Conservation (phyloP, 2,888 invertebrate species). For the Campopleginae sp. region DNA sequence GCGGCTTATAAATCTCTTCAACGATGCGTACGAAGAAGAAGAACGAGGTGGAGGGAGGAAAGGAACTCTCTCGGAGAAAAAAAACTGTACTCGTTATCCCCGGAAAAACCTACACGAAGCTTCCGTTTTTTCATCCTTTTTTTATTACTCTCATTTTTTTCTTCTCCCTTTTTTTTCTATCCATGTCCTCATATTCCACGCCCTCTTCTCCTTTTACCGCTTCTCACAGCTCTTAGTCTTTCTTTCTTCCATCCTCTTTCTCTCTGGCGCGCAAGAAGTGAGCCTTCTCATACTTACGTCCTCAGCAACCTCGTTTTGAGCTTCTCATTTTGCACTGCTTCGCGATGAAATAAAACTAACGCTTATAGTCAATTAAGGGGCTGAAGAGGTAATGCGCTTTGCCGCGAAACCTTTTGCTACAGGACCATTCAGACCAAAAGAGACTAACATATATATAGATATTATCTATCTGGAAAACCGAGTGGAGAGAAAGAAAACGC, state of each 20-base stretch:
- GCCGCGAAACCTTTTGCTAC: constrained; percentile 67
- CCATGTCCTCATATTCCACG: constrained; percentile 47
- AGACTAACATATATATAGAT: constrained; percentile 26
- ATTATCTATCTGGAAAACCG: neutral
- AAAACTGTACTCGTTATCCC: constrained; percentile 67
- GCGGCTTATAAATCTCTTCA: constrained; percentile 74
- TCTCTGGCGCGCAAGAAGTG: constrained; percentile 23
- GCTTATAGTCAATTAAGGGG: constrained; percentile 80
- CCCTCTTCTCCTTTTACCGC: constrained; percentile 46
- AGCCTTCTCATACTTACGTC: constrained; percentile 49
- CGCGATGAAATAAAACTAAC: constrained; percentile 76
- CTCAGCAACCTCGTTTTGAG: constrained; percentile 43
- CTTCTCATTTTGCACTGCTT: constrained; percentile 57
- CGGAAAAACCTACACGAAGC: constrained; percentile 53
- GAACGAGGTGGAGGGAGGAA: constrained; percentile 13
- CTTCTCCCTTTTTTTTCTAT: constrained; percentile 37
- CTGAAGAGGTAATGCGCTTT: constrained; percentile 75
- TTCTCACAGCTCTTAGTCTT: constrained; percentile 33
- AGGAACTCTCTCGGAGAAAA: constrained; percentile 48
- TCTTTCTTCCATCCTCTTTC: constrained; percentile 6
- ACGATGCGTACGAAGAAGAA: constrained; percentile 35
- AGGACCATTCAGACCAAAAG: constrained; percentile 66
- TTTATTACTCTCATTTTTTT: constrained; percentile 42
- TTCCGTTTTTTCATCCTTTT: constrained; percentile 46
- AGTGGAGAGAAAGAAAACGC: constrained; percentile 23